phyloP scores from a whole-genome alignment of 2,113 vertebrate genomes.

The Shinisaurus crocodilurus region DNA sequence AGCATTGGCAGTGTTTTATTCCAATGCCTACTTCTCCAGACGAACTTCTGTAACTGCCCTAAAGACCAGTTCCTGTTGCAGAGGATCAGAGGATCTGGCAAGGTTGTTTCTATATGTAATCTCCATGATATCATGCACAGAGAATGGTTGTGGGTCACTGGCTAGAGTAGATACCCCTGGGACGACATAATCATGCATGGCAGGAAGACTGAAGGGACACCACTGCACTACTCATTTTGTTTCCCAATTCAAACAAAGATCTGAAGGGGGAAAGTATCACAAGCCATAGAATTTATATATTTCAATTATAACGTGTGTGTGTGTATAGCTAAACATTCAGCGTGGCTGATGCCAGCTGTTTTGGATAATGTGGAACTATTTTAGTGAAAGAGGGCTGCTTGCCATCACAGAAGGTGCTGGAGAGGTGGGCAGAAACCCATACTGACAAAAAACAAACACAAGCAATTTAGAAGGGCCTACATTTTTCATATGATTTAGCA shows the following conservation, averaged over 20 bases:
- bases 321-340: background rate
- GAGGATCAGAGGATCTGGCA: background rate
- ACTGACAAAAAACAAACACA: background rate
- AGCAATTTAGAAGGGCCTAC: background rate
- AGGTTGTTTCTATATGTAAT: background rate
- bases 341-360: background rate
- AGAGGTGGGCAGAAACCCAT: background rate
- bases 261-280: background rate
- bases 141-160: background rate
- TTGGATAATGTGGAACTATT: background rate
- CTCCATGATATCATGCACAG: background rate
- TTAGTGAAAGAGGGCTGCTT: background rate
- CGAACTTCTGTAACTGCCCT: background rate
- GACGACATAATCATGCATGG: background rate
- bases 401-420: background rate
- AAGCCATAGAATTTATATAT: background rate
- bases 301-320: background rate
- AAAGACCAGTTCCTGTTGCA: background rate
- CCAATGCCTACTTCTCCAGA: background rate
- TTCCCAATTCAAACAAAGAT: background rate
- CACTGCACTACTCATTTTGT: background rate
- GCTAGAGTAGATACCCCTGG: slow-evolving; percentile 26
- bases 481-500: background rate
- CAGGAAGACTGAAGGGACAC: background rate
- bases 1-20: background rate